These are phyloP conservation scores for Bedellia somnulentella DNA, from an alignment of 2,888 invertebrate species.

Conservation along the genomic window DNA sequence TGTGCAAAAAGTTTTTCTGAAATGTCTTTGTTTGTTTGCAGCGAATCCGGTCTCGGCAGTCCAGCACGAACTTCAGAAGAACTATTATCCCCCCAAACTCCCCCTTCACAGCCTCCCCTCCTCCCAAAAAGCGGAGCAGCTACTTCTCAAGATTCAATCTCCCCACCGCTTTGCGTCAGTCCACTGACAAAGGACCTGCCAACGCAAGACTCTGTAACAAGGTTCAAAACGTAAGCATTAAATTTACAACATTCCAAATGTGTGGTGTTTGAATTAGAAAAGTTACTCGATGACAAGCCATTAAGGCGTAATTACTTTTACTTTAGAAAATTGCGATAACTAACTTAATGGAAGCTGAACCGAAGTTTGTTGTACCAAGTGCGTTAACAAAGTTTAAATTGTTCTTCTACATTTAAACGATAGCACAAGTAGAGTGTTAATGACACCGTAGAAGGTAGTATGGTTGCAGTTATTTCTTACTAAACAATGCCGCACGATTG, in stretches of 20 bases:
- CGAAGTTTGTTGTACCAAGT: too few species aligned
- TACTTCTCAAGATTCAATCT: slow-evolving; percentile 20
- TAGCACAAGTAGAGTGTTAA: too few species aligned
- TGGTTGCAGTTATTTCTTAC: too few species aligned
- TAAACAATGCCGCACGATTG: too few species aligned
- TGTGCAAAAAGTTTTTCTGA: too few species aligned
- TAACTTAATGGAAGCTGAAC: too few species aligned
- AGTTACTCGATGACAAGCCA: slow-evolving; percentile 1
- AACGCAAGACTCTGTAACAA: slow-evolving; percentile 39
- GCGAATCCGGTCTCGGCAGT: slow-evolving; percentile 49
- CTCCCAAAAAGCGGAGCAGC: slow-evolving; percentile 7
- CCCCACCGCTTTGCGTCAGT: slow-evolving; percentile 45
- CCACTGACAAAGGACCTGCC: slow-evolving; percentile 36
- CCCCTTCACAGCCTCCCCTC: slow-evolving; percentile 22
- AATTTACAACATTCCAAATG: too few species aligned
- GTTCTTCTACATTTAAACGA: too few species aligned
- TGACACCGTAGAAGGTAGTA: too few species aligned
- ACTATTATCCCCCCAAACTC: slow-evolving; percentile 34
- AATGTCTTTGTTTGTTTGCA: slow-evolving; percentile 13
- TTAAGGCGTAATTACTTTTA: slow-evolving; percentile 1
- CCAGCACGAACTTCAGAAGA: slow-evolving; percentile 46
- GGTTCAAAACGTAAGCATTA: slow-evolving; percentile 53
- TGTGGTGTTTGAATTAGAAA: slow-evolving; percentile 2
- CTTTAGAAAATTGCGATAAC: slow-evolving; percentile 1
- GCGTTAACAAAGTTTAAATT: too few species aligned